phyloP scores from a whole-genome alignment of 2,888 invertebrate genomes.

The Cantharis rufa region DNA sequence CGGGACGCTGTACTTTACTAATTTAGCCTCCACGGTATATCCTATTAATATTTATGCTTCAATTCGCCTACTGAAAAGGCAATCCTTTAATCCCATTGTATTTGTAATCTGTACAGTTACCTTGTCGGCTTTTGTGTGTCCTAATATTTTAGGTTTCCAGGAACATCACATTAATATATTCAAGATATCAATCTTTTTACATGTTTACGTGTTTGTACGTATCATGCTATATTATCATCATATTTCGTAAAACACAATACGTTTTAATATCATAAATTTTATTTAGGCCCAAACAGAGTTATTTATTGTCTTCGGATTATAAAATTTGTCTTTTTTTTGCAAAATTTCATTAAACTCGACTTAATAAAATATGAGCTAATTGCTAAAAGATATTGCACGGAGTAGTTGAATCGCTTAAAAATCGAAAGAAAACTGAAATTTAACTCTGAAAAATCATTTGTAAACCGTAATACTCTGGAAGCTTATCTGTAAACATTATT shows the following conservation, averaged over 20 bases:
- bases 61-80: constrained; percentile 35
- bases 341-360: background rate
- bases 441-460: background rate
- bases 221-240: constrained; percentile 31
- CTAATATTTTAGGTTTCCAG: constrained; percentile 37
- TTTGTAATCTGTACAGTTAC: constrained; percentile 31
- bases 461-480: background rate
- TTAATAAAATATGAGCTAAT: background rate
- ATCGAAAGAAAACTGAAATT: background rate
- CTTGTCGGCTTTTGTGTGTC: constrained; percentile 36
- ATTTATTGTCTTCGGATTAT: background rate
- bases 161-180: constrained; percentile 38
- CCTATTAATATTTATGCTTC: constrained; percentile 37
- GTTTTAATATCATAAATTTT: constrained; percentile 6
- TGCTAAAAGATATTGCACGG: background rate
- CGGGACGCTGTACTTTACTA: constrained; percentile 28
- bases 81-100: constrained; percentile 33
- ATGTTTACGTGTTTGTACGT: constrained; percentile 30
- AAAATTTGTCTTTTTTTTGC: background rate
- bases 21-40: constrained; percentile 29
- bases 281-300: constrained; percentile 6
- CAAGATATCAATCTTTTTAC: constrained; percentile 43
- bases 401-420: background rate
- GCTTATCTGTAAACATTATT: background rate
- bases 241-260: background rate